phyloP scores from a whole-genome alignment of 1,140 invertebrate genomes.

The Arctopsyche grandis region DNA sequence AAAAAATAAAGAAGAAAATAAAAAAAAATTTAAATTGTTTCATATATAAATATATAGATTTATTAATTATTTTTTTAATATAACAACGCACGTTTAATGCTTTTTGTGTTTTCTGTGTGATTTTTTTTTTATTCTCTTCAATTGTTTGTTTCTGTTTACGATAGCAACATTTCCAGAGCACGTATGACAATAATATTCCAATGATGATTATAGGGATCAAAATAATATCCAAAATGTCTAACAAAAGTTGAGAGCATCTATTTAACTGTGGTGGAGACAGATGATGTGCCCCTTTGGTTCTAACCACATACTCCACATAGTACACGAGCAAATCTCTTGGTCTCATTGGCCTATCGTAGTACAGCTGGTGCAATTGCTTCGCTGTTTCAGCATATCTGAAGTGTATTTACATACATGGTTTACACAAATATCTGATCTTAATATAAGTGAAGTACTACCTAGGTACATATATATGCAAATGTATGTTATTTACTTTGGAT shows the following conservation, averaged over 20 bases:
- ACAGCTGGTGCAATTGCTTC: conserved; percentile 55
- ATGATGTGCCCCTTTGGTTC: conserved; percentile 35
- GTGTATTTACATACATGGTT: conserved; percentile 25
- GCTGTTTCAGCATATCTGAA: conserved; percentile 42
- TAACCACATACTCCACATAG: conserved; percentile 43
- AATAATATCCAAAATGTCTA: conserved; percentile 34
- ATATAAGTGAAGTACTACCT: too few relatives aligned
- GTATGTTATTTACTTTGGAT: conserved; percentile 33
- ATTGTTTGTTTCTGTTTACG: background rate
- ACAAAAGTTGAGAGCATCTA: conserved; percentile 23
- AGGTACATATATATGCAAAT: too few relatives aligned
- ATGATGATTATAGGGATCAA: background rate
- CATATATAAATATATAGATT: too few relatives aligned
- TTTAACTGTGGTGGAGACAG: conserved; percentile 1
- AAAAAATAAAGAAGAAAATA: too few relatives aligned
- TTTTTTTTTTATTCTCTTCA: too few relatives aligned
- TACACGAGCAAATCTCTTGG: conserved; percentile 38
- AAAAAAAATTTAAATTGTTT: too few relatives aligned
- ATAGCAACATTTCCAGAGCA: background rate
- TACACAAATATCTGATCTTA: too few relatives aligned
- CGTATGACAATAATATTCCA: background rate
- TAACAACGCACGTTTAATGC: too few relatives aligned
- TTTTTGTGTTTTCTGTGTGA: too few relatives aligned
- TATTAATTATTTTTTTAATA: too few relatives aligned
- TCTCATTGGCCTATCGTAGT: conserved; percentile 43